phyloP scores from a whole-genome alignment of 2,888 invertebrate genomes.

The Napeogenes sylphis region DNA sequence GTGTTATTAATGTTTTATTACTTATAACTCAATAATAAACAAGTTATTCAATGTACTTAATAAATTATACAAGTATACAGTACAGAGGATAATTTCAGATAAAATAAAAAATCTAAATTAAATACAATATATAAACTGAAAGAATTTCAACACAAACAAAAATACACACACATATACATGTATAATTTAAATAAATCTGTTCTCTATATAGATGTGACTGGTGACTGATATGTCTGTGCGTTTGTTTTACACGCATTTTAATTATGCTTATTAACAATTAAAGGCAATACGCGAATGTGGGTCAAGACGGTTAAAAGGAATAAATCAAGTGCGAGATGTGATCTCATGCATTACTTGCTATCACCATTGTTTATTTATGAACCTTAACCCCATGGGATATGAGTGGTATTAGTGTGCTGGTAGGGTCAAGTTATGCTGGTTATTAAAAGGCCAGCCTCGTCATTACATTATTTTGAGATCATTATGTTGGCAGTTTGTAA shows the following conservation, averaged over 20 bases:
- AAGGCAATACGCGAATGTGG: conserved; percentile 72
- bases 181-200: no score
- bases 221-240: conserved; percentile 23
- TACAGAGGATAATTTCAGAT: no score
- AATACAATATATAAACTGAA: background rate
- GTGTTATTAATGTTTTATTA: background rate
- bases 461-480: conserved; percentile 70
- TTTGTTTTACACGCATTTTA: conserved; percentile 72
- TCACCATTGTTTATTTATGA: conserved; percentile 31
- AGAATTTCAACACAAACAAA: background rate
- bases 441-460: conserved; percentile 55
- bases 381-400: conserved; percentile 40
- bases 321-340: conserved; percentile 72
- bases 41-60: background rate
- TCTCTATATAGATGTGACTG: no score
- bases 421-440: conserved; percentile 37
- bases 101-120: background rate
- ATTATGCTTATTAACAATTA: conserved; percentile 78
- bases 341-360: conserved; percentile 59
- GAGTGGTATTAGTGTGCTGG: conserved; percentile 36
- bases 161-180: no score
- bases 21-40: background rate
- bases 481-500: conserved; percentile 58
- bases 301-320: conserved; percentile 75
- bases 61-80: no score